Base-by-base conservation (phyloP, 2,888 invertebrate species). In the Agapostemon virescens region DNA sequence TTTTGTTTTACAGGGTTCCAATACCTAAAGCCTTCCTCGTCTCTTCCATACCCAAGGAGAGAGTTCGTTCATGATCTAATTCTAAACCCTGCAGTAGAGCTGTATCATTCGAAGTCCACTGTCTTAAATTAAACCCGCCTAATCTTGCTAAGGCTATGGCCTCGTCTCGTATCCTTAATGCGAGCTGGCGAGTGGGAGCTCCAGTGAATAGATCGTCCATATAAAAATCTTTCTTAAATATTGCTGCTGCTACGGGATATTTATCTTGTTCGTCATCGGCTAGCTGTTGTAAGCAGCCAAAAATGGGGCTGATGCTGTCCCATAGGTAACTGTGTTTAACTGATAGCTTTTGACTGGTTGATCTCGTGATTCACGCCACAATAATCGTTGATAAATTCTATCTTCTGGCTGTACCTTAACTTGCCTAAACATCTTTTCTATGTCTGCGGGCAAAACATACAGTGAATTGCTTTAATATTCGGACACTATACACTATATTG, bases 51-150 rank as follows among this genome's bases (percentile, higher is more conserved):
- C 58, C 40, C 6, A 70, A 40, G 5, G 5, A n/a, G 4, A 58
- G 20, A 33, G 30, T 42, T 1, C 9, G 5, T 38, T 58, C 26
- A 9, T 58, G 20, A 26, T 26, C 9, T 17, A 11, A 5, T 23
- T 30, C 2, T 38, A 69, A 38, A 17, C 26, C 55, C 9, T 55
- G 4, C 0, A 69, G 5, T 15, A 61, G 23, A 17, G 4, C 17
- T 15, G 17, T 6, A 2, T 70, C 58, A n/a, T 69, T 69, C 4
- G 58, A 70, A 1, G 42, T 20, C 70, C 70, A 70, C 17, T 61
- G 70, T n/a, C 58, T 7, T 3, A 70, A n/a, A 17, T 70, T 20
- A 20, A 70, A 70, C 0, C 70, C 70, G 9, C 42, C 70, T 40
- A 30, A 30, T 7, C 6, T 30, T 11, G 30, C 26, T 42, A 70